Percentiles rank a stretch among this genome's conserved stretches.
Evolutionary conservation across 2,888 invertebrate genomes (phyloP).

Genomic region (Cyclophora punctaria): DNA sequence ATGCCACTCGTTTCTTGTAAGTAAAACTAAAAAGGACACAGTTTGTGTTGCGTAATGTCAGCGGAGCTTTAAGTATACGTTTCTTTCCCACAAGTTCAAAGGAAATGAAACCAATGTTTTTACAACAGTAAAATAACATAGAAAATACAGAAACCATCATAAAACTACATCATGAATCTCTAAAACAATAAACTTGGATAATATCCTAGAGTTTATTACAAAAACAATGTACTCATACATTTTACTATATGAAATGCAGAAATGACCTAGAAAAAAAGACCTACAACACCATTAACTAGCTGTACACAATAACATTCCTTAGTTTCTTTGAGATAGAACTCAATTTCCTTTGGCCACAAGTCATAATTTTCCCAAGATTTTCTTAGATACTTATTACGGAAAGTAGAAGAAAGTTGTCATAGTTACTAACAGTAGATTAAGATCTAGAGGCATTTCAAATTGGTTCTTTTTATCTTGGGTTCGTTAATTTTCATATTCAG

Average conservation of each 20-base stretch:
- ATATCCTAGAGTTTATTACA: slow-evolving; percentile 12
- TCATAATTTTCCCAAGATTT: slow-evolving; percentile 30
- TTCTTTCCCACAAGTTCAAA: no score
- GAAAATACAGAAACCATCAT: no score
- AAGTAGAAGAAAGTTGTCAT: slow-evolving; percentile 27
- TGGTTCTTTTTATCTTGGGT: slow-evolving; percentile 15
- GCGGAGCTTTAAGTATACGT: no score
- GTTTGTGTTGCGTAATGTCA: no score
- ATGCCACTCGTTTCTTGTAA: no score
- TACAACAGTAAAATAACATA: no score
- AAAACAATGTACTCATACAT: slow-evolving; percentile 19
- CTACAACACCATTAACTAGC: slow-evolving; percentile 21
- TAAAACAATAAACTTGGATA: no score
- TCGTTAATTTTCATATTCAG: neutral
- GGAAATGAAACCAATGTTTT: no score
- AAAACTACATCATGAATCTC: no score
- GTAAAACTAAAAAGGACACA: no score
- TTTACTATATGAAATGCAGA: neutral
- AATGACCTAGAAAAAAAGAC: slow-evolving; percentile 27
- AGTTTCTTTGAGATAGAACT: slow-evolving; percentile 12
- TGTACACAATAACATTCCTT: slow-evolving; percentile 14
- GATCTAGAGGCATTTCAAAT: slow-evolving; percentile 20
- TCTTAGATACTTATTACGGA: slow-evolving; percentile 30
- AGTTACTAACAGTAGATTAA: slow-evolving; percentile 26
- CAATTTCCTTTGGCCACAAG: slow-evolving; percentile 10